Evolutionary conservation across 2,113 vertebrate genomes (phyloP).

Genomic region (Sciurus niger): DNA sequence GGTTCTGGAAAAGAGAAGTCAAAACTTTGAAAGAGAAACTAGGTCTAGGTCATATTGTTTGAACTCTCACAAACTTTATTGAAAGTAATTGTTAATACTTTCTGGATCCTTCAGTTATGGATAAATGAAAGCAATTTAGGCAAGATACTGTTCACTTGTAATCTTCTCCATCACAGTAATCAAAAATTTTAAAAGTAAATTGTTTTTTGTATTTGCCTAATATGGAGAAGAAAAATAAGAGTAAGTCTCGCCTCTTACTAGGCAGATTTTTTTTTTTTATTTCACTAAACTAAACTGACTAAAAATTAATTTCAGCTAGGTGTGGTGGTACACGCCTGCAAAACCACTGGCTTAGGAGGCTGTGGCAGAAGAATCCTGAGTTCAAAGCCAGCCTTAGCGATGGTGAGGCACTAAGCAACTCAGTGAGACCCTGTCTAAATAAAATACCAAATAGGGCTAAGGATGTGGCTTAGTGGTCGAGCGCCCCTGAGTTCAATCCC

Average conservation of each 20-base stretch:
- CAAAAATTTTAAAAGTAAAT: background rate
- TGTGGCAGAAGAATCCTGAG: no score
- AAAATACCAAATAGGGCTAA: no score
- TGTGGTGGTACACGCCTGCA: no score
- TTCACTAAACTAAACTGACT: conserved; percentile 19
- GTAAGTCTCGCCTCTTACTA: background rate
- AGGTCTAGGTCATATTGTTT: background rate
- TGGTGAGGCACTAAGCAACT: no score
- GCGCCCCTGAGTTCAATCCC: no score
- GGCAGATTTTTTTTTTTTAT: background rate
- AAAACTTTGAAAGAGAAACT: background rate
- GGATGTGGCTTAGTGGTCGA: no score
- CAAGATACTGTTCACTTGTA: background rate
- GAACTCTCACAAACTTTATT: background rate
- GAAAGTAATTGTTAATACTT: background rate
- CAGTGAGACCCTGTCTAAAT: no score
- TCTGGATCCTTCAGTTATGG: background rate
- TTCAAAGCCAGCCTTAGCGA: no score
- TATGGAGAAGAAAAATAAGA: background rate
- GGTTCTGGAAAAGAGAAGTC: background rate
- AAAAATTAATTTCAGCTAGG: background rate
- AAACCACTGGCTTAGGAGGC: no score
- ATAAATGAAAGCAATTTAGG: background rate
- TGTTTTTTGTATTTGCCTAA: background rate
- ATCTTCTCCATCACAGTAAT: background rate